These are phyloP conservation scores for Micromys minutus DNA, from an alignment of 2,113 vertebrate genomes.

Conservation along the genomic window DNA sequence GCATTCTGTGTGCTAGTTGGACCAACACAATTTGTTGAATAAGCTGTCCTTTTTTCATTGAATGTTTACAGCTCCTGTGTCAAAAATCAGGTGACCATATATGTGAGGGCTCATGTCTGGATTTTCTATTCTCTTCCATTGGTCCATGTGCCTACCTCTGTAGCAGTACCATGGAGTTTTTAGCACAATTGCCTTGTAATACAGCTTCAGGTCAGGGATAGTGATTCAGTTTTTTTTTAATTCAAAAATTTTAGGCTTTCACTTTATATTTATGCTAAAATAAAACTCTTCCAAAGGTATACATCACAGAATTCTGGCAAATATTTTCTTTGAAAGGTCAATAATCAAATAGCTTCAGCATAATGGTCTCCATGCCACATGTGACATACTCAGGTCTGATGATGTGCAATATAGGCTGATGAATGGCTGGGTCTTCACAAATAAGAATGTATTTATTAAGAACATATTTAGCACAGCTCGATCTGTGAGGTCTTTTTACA, in stretches of 20 bases:
- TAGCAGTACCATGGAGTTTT: too few species aligned
- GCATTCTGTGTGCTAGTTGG: too few species aligned
- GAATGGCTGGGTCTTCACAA: background rate
- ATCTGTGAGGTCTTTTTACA: background rate
- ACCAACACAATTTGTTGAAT: too few species aligned
- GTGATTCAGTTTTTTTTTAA: too few species aligned
- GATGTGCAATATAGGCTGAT: background rate
- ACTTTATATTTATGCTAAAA: background rate
- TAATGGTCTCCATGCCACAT: fast-evolving
- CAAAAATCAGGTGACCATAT: too few species aligned
- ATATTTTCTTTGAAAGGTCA: background rate
- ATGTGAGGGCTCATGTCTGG: too few species aligned
- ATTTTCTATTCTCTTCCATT: too few species aligned
- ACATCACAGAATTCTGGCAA: background rate
- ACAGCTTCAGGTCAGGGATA: too few species aligned
- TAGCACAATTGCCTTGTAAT: too few species aligned
- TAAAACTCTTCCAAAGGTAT: background rate
- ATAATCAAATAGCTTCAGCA: background rate
- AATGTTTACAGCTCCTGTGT: too few species aligned
- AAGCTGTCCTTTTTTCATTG: too few species aligned
- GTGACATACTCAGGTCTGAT: fast-evolving
- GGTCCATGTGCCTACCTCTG: too few species aligned
- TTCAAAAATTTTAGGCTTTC: background rate
- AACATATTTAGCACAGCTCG: background rate
- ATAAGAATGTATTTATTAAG: background rate